Evolutionary conservation across 2,888 invertebrate species (phyloP).

Genomic region (Xiphydria camelus): DNA sequence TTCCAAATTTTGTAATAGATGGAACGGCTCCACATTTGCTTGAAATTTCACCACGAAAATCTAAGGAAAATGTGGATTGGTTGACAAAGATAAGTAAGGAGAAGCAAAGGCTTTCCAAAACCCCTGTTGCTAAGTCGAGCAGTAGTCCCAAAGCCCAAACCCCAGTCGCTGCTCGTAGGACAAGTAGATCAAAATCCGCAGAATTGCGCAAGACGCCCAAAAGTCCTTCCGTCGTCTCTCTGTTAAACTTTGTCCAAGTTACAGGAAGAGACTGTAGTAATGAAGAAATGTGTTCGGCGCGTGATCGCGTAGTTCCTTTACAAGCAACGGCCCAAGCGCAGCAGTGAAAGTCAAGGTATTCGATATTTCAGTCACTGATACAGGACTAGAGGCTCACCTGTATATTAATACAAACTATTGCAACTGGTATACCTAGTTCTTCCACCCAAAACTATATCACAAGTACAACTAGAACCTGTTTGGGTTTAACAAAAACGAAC

Average conservation of each 20-base stretch:
- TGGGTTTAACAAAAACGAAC: too few relatives aligned
- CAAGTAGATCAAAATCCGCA: conserved; percentile 35
- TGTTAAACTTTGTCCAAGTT: conserved; percentile 43
- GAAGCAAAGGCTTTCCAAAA: conserved; percentile 40
- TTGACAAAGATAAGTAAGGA: conserved; percentile 68
- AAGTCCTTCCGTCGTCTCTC: conserved; percentile 32
- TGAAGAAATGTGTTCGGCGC: conserved; percentile 16
- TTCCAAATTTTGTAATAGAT: conserved; percentile 77
- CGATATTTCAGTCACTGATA: background rate
- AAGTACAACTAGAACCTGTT: too few relatives aligned
- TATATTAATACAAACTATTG: too few relatives aligned
- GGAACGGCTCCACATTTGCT: conserved; percentile 78
- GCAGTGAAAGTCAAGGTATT: background rate
- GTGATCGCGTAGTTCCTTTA: conserved; percentile 2
- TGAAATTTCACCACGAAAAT: conserved; percentile 70
- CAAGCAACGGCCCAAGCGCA: background rate
- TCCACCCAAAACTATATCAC: too few relatives aligned
- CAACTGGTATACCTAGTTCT: too few relatives aligned
- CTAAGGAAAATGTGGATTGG: conserved; percentile 72
- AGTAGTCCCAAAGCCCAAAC: conserved; percentile 34
- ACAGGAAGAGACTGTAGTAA: conserved; percentile 28
- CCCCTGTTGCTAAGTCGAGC: conserved; percentile 36
- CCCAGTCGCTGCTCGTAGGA: conserved; percentile 36
- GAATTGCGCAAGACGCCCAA: conserved; percentile 39
- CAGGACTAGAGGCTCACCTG: too few relatives aligned